A percentile compares a stretch with the other conserved stretches of the same genome.
phyloP scores from a whole-genome alignment of 64 coral and sea anemone genomes.

The Trachythela sp. region DNA sequence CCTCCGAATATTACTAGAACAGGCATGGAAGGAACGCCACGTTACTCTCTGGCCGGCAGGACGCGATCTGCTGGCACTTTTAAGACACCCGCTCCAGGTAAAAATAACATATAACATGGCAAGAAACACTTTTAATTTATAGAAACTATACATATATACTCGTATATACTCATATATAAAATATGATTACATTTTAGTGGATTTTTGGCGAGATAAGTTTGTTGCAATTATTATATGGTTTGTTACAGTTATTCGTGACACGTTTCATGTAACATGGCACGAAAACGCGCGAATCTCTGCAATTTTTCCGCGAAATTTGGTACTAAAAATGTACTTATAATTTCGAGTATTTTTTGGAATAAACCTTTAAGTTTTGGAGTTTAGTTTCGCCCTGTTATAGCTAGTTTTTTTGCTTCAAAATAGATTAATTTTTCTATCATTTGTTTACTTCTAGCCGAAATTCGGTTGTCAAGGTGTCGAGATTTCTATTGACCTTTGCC shows the following conservation, averaged over 20 bases:
- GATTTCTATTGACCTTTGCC: not conserved
- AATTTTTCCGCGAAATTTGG: not conserved
- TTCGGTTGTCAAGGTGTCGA: not conserved
- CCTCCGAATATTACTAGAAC: conserved; percentile 46
- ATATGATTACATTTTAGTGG: too few species aligned
- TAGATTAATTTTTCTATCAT: not conserved
- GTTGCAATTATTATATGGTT: not conserved
- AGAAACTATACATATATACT: not conserved
- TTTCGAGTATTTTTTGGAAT: not conserved
- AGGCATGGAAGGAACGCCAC: conserved; percentile 69
- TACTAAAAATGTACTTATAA: not conserved
- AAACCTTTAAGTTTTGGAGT: not conserved
- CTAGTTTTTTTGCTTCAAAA: not conserved
- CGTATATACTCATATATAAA: too few species aligned
- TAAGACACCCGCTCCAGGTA: conserved; percentile 87
- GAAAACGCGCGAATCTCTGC: not conserved
- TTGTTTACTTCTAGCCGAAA: not conserved
- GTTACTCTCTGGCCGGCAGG: conserved; percentile 63
- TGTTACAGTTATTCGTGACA: not conserved
- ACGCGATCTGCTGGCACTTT: conserved; percentile 46
- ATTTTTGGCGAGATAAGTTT: too few species aligned
- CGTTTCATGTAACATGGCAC: not conserved
- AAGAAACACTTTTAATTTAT: not conserved
- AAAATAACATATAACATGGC: not conserved
- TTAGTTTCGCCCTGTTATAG: not conserved